Percentiles rank a stretch among this genome's conserved stretches.
These are phyloP conservation scores for Mycetomoellerius zeteki DNA, from an alignment of 1,140 invertebrate species.

Conservation along the genomic window DNA sequence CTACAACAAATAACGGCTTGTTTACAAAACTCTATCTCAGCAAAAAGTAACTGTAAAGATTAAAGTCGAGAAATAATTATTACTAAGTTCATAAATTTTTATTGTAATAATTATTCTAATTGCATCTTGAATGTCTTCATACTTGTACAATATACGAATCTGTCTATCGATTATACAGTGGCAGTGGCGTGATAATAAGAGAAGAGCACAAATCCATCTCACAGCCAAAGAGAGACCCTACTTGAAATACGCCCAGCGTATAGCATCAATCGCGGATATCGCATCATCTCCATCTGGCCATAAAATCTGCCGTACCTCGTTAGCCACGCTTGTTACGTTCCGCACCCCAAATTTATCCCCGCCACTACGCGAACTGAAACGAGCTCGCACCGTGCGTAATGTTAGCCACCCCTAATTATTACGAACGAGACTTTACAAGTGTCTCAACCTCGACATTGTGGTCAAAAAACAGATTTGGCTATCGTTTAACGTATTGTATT, in stretches of 20 bases:
- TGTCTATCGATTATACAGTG: constrained; percentile 36
- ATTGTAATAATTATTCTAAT: background rate
- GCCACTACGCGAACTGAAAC: constrained; percentile 43
- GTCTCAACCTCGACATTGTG: constrained; percentile 51
- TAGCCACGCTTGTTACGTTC: constrained; percentile 85
- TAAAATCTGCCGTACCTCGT: constrained; percentile 85
- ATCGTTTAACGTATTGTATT: constrained; percentile 17
- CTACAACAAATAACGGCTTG: background rate
- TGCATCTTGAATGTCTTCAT: constrained; percentile 28
- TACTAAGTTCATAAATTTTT: background rate
- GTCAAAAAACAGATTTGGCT: constrained; percentile 37
- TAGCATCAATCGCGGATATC: constrained; percentile 83
- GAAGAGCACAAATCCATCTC: constrained; percentile 67
- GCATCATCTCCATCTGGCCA: constrained; percentile 85
- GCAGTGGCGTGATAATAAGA: constrained; percentile 66
- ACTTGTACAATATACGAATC: constrained; percentile 13
- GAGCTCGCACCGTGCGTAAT: constrained; percentile 61
- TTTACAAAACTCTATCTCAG: background rate
- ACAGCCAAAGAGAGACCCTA: constrained; percentile 55
- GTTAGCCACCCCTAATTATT: constrained; percentile 82
- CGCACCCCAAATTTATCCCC: constrained; percentile 77
- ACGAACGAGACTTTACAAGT: constrained; percentile 80
- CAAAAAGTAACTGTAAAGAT: background rate
- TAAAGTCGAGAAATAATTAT: background rate
- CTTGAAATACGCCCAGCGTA: constrained; percentile 59